Conservation (phyloP, 2,888 invertebrate species). For the Dasypogon diadema region DNA sequence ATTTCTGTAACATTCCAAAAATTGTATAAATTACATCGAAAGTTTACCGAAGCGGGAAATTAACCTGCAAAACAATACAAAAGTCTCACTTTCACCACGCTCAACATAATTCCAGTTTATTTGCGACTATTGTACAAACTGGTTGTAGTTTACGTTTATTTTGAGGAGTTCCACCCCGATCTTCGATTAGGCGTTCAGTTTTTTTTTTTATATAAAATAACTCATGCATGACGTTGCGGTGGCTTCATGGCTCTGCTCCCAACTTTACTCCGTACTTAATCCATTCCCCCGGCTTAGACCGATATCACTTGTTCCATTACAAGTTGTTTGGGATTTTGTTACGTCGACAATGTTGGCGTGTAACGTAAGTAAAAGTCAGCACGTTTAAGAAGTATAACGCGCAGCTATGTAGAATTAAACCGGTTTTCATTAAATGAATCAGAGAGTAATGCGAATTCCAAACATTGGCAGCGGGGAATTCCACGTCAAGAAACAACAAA, state of each 20-base stretch:
- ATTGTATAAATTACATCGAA: not conserved
- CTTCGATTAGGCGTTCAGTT: conserved; percentile 1
- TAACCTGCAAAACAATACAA: not conserved
- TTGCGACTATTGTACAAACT: not conserved
- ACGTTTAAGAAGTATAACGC: conserved; percentile 6
- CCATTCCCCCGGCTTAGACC: not conserved
- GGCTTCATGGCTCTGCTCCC: not conserved
- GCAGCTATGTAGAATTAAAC: conserved; percentile 5
- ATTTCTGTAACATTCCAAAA: no score
- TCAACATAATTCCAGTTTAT: conserved; percentile 14
- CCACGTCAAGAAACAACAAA: conserved; percentile 17
- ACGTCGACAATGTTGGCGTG: not conserved
- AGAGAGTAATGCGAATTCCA: conserved; percentile 26
- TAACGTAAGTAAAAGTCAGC: conserved; percentile 14
- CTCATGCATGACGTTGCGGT: conserved; percentile 3
- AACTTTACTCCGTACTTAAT: not conserved
- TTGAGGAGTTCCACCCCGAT: conserved; percentile 8
- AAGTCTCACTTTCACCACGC: conserved; percentile 32
- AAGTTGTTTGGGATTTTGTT: conserved; percentile 7
- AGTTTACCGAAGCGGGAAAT: not conserved
- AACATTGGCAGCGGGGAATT: conserved; percentile 13
- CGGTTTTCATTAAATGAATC: conserved; percentile 44
- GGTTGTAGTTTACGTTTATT: not conserved
- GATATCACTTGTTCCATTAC: not conserved
- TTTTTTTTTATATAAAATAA: conserved; percentile 18